Conservation (phyloP, 1,140 invertebrate species). For the Bilobella aurantiaca region DNA sequence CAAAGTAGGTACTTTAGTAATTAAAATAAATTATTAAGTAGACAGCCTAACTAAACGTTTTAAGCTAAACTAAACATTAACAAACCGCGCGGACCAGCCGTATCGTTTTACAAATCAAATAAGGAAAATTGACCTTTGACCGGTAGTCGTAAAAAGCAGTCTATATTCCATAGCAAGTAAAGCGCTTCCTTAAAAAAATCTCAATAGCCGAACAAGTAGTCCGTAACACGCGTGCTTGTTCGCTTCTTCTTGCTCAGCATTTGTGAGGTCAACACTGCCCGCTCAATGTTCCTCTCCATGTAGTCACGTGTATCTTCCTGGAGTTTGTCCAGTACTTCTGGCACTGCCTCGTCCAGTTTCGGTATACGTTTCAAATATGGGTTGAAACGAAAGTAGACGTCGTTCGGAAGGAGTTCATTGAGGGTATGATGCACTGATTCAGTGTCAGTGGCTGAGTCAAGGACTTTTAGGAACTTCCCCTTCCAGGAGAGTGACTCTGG, state of each 20-base stretch:
- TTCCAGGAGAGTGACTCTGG: slow-evolving; percentile 53
- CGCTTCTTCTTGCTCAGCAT: slow-evolving; percentile 7
- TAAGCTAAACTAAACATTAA: too few relatives aligned
- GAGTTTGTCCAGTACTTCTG: slow-evolving; percentile 52
- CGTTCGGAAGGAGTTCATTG: slow-evolving; percentile 65
- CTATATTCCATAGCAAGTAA: too few relatives aligned
- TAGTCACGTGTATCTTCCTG: slow-evolving; percentile 45
- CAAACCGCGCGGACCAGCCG: too few relatives aligned
- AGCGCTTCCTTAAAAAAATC: neutral
- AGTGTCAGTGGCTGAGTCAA: slow-evolving; percentile 82
- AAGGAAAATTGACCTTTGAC: too few relatives aligned
- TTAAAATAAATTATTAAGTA: too few relatives aligned
- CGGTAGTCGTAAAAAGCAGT: too few relatives aligned
- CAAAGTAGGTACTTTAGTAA: too few relatives aligned
- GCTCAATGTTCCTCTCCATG: slow-evolving; percentile 23
- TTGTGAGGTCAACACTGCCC: slow-evolving; percentile 9
- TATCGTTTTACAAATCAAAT: too few relatives aligned
- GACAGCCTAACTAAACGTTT: too few relatives aligned
- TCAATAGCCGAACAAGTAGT: neutral
- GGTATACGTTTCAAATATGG: slow-evolving; percentile 75
- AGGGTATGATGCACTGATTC: slow-evolving; percentile 73
- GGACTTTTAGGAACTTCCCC: slow-evolving; percentile 69
- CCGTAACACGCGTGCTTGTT: neutral
- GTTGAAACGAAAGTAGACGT: slow-evolving; percentile 79
- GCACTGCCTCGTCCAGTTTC: slow-evolving; percentile 68